These are phyloP conservation scores for Aptenodytes forsteri DNA, from an alignment of 2,113 vertebrate genomes.

Conservation along the genomic window DNA sequence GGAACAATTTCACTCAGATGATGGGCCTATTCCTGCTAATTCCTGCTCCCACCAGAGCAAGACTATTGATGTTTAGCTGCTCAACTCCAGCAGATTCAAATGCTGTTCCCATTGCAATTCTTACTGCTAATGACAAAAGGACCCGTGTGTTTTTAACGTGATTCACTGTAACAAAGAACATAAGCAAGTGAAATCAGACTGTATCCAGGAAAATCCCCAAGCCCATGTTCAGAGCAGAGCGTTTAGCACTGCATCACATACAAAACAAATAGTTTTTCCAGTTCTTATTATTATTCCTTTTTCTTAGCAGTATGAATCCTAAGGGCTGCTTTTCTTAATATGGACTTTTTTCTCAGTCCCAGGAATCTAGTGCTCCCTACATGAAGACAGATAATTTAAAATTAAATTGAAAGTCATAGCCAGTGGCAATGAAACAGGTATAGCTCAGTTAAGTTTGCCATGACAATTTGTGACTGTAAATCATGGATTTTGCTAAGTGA, in stretches of 20 bases:
- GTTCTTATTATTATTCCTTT: not conserved
- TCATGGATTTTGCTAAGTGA: not conserved
- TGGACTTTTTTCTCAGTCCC: not conserved
- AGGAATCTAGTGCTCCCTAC: not conserved
- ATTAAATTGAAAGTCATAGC: not conserved
- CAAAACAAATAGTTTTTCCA: not conserved
- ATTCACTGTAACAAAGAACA: not conserved
- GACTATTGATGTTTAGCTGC: not conserved
- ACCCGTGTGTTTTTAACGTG: not conserved
- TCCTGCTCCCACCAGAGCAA: not conserved
- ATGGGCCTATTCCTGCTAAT: not conserved
- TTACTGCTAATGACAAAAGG: not conserved
- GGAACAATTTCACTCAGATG: not conserved
- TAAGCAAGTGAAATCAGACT: not conserved
- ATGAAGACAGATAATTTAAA: not conserved
- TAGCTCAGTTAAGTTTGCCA: not conserved
- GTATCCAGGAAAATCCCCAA: not conserved
- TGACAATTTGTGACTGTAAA: not conserved
- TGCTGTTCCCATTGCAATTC: not conserved
- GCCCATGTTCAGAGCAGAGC: not conserved
- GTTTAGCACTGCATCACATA: not conserved
- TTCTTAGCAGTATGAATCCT: not conserved
- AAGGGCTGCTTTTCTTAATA: not conserved
- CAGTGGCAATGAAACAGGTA: not conserved
- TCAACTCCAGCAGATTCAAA: not conserved